Percentiles rank a stretch among this genome's conserved stretches.
phyloP scores from a whole-genome alignment of 2,797 vertebrate species.

The Lindbergichthys nudifrons region DNA sequence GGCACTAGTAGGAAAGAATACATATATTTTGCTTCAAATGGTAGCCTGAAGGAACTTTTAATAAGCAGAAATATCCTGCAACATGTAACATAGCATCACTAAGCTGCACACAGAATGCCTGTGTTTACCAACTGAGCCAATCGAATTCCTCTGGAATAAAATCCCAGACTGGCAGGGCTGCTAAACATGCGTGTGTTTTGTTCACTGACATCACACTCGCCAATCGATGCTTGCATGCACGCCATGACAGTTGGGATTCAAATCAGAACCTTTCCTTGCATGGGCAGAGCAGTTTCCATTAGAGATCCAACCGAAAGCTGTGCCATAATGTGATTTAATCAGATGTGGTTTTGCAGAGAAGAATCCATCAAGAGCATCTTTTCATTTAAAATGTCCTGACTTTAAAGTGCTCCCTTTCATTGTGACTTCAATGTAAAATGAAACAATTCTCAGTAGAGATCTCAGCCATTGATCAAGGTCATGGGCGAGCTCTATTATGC shows the following conservation, averaged over 20 bases:
- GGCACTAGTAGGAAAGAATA: conserved; percentile 1
- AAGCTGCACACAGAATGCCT: conserved; percentile 10
- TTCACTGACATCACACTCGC: conserved; percentile 4
- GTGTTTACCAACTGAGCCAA: conserved; percentile 27
- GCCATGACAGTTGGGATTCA: not conserved
- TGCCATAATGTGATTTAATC: conserved; percentile 37
- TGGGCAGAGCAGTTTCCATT: conserved; percentile 14
- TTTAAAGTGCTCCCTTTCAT: conserved; percentile 26
- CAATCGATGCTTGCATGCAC: not conserved
- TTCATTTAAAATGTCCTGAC: conserved; percentile 35
- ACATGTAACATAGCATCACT: conserved; percentile 10
- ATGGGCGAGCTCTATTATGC: conserved; percentile 57
- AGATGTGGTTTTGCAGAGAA: conserved; percentile 24
- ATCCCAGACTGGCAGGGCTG: not conserved
- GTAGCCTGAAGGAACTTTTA: conserved; percentile 30
- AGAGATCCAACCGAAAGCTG: conserved; percentile 6
- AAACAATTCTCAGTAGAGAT: conserved; percentile 60
- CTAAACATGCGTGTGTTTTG: conserved; percentile 2
- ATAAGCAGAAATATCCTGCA: conserved; percentile 37
- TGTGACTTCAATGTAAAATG: conserved; percentile 36
- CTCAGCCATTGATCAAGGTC: conserved; percentile 73
- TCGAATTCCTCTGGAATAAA: conserved; percentile 28
- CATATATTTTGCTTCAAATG: conserved; percentile 25
- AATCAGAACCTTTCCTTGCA: not conserved
- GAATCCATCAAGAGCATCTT: conserved; percentile 19